Evolutionary conservation across 2,113 vertebrate genomes (phyloP), one percentile per base, ranked within the genome.

Genomic region (Onychostoma macrolepis): DNA sequence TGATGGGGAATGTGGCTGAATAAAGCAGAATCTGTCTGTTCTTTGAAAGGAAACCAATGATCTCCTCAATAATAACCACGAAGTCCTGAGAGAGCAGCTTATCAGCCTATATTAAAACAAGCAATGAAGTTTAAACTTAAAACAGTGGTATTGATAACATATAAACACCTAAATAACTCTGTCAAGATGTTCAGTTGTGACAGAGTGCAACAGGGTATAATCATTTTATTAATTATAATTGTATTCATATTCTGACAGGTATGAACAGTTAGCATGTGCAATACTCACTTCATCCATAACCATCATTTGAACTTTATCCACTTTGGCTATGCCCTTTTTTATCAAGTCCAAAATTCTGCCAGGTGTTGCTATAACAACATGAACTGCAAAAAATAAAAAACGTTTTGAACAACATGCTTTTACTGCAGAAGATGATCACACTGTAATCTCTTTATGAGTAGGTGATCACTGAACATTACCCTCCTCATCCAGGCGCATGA

Each of bases 11-110:
- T 87, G 95, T 96, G 53, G 95, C 95, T 17, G 95, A 96, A 91
- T 95, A 96, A 41, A 96, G 95, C 89, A 96, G 92, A 90, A 96
- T 94, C 92, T 96, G 95, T 81, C 95, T 88, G 89, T 94, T 93
- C 90, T 94, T 96, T 90, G 95, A 90, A 90, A 95, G 93, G 91
- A 95, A 95, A 91, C 93, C 92, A 56, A 96, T 96, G 91, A 96
- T 96, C 41, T 96, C 95, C 90, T 95, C 95, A 38, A 96, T 93
- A 78, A 96, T 93, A 80, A 94, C 91, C 89, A 96, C 94, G 88
- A 96, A 95, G 81, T 96, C 95, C 92, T 95, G 95, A 92, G 95
- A 96, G 87, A 96, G 93, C 91, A 96, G 93, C 90, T 96, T 96
- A 83, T 96, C 95, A n/a, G 95, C 95, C 95, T 96, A 90, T 69